Percentiles rank a stretch among this genome's conserved stretches.
phyloP scores from a whole-genome alignment of 2,797 vertebrate genomes.

The Acipenser oxyrinchus region DNA sequence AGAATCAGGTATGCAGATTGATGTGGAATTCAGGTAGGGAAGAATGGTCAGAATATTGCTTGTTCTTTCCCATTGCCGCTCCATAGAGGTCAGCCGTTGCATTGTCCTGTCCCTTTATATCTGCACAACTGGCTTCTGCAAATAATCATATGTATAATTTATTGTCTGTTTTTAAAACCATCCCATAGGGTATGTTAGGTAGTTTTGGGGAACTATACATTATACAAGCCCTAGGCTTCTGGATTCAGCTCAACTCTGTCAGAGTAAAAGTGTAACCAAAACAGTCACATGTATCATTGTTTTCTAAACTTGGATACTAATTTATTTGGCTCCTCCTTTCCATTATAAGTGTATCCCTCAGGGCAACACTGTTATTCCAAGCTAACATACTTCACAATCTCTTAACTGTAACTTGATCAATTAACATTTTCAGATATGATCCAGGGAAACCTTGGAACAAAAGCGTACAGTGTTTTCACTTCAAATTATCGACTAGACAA shows the following conservation, averaged over 20 bases:
- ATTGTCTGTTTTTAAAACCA: conserved; percentile 1
- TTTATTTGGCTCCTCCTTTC: too few species aligned
- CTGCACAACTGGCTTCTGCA: neutral
- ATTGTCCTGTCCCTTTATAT: neutral
- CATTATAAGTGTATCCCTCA: too few species aligned
- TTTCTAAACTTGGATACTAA: too few species aligned
- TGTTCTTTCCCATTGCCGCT: neutral
- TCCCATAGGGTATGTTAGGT: neutral
- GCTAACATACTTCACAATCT: too few species aligned
- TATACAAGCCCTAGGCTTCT: neutral
- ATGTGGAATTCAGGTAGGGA: neutral
- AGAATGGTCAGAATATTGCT: neutral
- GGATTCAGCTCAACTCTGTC: neutral
- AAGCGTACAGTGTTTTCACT: too few species aligned
- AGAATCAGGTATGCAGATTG: neutral
- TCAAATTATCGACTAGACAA: too few species aligned
- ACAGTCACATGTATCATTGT: too few species aligned
- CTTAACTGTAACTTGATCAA: too few species aligned
- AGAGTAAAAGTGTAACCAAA: neutral
- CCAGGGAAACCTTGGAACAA: too few species aligned
- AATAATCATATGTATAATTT: conserved; percentile 3
- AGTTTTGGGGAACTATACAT: neutral
- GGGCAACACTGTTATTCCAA: too few species aligned
- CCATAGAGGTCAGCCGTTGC: neutral
- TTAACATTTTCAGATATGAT: too few species aligned